Evolutionary conservation across 2,888 invertebrate genomes (phyloP).

Genomic region (Portevinia maculata): DNA sequence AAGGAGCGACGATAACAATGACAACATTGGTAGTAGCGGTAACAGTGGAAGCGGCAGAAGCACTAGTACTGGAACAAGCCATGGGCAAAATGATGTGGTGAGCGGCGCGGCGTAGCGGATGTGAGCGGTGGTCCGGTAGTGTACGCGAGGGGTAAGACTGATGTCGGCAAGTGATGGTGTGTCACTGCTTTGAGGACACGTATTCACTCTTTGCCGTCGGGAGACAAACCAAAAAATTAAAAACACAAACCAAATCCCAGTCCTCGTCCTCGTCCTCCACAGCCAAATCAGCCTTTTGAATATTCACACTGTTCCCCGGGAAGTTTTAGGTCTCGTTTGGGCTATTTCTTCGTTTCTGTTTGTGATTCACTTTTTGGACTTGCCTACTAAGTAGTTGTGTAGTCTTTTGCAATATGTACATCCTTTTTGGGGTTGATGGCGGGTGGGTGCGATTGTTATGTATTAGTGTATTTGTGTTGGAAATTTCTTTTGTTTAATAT

Average conservation of each 20-base stretch:
- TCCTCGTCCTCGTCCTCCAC: conserved; percentile 6
- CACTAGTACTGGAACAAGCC: conserved; percentile 38
- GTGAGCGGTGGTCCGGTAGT: conserved; percentile 45
- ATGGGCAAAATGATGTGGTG: conserved; percentile 14
- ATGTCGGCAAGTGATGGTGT: conserved; percentile 61
- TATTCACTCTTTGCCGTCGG: conserved; percentile 34
- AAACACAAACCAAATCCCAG: conserved; percentile 28
- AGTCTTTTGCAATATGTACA: too few species aligned
- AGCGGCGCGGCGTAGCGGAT: conserved; percentile 30
- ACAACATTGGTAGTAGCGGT: conserved; percentile 53
- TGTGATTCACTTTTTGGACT: conserved; percentile 40
- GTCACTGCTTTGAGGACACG: conserved; percentile 52
- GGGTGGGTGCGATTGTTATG: background rate
- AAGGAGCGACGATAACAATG: conserved; percentile 60
- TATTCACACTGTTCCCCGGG: conserved; percentile 44
- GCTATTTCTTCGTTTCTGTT: conserved; percentile 43
- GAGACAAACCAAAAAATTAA: conserved; percentile 15
- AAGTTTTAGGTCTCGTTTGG: conserved; percentile 44
- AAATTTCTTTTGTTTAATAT: conserved; percentile 62
- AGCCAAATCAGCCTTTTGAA: conserved; percentile 26
- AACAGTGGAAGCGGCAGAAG: conserved; percentile 53
- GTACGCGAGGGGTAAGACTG: conserved; percentile 36
- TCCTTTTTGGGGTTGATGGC: conserved; percentile 15
- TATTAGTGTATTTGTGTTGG: conserved; percentile 10
- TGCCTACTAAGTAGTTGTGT: conserved; percentile 50